phyloP scores from a whole-genome alignment of 2,797 vertebrate genomes.

The Gobionotothen gibberifrons region DNA sequence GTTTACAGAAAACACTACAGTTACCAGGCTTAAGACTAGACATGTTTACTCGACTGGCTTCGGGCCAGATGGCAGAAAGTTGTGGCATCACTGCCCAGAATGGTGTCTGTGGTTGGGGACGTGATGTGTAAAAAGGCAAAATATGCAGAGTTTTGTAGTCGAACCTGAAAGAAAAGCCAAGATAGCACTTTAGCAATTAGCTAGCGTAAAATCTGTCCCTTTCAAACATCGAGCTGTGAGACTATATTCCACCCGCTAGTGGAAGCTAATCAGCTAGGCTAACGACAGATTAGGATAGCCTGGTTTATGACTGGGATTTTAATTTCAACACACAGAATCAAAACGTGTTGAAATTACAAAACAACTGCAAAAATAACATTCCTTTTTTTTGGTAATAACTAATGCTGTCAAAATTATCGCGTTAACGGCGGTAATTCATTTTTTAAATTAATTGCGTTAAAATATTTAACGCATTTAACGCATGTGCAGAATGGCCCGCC shows the following conservation, averaged over 20 bases:
- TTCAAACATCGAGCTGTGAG: background rate
- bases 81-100: background rate
- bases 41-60: conserved; percentile 18
- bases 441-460: too few relatives aligned
- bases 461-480: too few relatives aligned
- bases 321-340: background rate
- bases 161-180: too few relatives aligned
- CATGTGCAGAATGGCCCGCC: too few relatives aligned
- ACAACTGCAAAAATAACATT: too few relatives aligned
- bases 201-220: too few relatives aligned
- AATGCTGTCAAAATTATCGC: too few relatives aligned
- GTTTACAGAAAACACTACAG: conserved; percentile 12
- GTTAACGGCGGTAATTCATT: too few relatives aligned
- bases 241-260: background rate
- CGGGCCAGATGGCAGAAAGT: conserved; percentile 9
- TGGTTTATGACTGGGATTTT: background rate
- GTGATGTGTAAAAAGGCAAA: background rate
- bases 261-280: background rate
- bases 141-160: background rate
- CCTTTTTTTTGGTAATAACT: background rate
- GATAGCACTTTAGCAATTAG: too few relatives aligned
- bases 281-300: background rate
- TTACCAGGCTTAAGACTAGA: background rate
- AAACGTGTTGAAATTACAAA: background rate
- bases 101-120: background rate